Evolutionary conservation across 2,888 invertebrate species (phyloP).

Genomic region (Schrankia costaestrigalis): DNA sequence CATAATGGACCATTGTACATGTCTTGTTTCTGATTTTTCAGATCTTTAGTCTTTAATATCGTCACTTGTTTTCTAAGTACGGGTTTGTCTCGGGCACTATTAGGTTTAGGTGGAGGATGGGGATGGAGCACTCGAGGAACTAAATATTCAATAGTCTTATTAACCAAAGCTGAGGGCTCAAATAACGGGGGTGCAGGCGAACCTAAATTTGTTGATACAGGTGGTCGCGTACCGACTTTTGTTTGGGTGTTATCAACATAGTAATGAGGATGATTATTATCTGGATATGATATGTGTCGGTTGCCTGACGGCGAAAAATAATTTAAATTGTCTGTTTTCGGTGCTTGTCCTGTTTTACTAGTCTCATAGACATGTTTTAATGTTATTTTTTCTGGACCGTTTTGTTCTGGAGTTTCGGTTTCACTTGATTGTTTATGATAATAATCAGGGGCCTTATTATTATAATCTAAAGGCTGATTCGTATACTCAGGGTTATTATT

Average conservation of each 20-base stretch:
- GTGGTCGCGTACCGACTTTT: too few relatives aligned
- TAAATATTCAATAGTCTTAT: slow-evolving; percentile 23
- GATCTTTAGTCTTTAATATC: slow-evolving; percentile 46
- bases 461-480: too few relatives aligned
- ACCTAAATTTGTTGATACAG: too few relatives aligned
- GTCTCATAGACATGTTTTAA: slow-evolving; percentile 34
- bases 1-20: slow-evolving; percentile 29
- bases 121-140: slow-evolving; percentile 17
- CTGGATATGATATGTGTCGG: slow-evolving; percentile 21
- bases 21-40: slow-evolving; percentile 35
- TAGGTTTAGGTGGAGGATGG: slow-evolving; percentile 8
- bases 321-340: slow-evolving; percentile 41
- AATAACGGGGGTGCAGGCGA: slow-evolving; percentile 39
- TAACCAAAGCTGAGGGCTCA: slow-evolving; percentile 31
- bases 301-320: slow-evolving; percentile 49
- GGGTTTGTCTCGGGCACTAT: slow-evolving; percentile 7
- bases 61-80: slow-evolving; percentile 45
- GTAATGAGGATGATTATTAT: slow-evolving; percentile 5
- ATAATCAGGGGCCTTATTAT: slow-evolving; percentile 29
- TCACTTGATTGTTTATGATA: slow-evolving; percentile 22
- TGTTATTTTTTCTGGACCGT: slow-evolving; percentile 25
- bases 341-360: slow-evolving; percentile 40
- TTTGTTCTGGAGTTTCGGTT: slow-evolving; percentile 12
- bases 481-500: too few relatives aligned
- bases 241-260: slow-evolving; percentile 2